These are phyloP conservation scores for Oryzias curvinotus DNA, from an alignment of 2,113 vertebrate genomes.

Conservation along the genomic window DNA sequence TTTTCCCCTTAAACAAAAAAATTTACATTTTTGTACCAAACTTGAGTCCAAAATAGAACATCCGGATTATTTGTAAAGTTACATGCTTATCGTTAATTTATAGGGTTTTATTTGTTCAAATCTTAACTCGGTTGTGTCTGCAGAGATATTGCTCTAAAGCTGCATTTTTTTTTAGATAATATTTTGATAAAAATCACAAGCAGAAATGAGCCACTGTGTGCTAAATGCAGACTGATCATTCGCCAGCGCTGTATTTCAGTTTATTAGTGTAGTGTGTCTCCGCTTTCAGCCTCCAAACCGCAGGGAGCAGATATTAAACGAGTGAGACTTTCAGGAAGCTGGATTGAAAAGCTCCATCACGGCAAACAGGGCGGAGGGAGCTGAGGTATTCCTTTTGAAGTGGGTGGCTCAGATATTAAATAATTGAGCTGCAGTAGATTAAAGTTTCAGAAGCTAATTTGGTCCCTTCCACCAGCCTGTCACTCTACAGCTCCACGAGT, in stretches of 20 bases:
- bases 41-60: constrained; percentile 6
- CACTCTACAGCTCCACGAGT: constrained; percentile 59
- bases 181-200: constrained; percentile 42
- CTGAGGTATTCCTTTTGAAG: constrained; percentile 70
- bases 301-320: constrained; percentile 62
- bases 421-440: constrained; percentile 78
- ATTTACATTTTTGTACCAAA: no score
- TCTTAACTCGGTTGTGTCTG: constrained; percentile 41
- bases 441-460: constrained; percentile 80
- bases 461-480: constrained; percentile 55
- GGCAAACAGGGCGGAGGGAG: constrained; percentile 49
- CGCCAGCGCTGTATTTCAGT: constrained; percentile 37
- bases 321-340: constrained; percentile 57
- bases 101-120: constrained; percentile 36
- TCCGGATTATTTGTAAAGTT: constrained; percentile 48
- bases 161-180: constrained; percentile 45
- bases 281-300: constrained; percentile 57
- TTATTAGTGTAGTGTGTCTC: constrained; percentile 44
- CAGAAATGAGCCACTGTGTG: constrained; percentile 30
- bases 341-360: constrained; percentile 66
- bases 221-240: constrained; percentile 34
- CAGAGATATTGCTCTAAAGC: constrained; percentile 48
- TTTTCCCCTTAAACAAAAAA: background rate
- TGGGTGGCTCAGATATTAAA: constrained; percentile 75
- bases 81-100: constrained; percentile 25